Evolutionary conservation across 2,888 invertebrate genomes (phyloP).

Genomic region (Sinopyrophorus schimmeli): DNA sequence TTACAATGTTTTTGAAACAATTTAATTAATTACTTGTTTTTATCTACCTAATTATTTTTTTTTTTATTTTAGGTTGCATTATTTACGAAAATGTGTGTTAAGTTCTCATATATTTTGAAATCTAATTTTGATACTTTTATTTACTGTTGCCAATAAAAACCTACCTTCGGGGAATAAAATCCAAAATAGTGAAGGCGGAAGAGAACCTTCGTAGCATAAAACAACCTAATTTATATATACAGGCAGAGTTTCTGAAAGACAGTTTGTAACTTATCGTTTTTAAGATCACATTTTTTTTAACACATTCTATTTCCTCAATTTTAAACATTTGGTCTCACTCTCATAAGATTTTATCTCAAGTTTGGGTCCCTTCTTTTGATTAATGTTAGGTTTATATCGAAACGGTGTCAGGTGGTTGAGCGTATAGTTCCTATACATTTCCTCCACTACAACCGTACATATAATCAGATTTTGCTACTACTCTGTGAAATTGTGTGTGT

Average conservation of each 20-base stretch:
- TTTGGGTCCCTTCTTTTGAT: slow-evolving; percentile 37
- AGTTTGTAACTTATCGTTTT: slow-evolving; percentile 27
- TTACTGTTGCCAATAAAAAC: too few species aligned
- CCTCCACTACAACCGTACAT: slow-evolving; percentile 14
- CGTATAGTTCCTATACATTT: slow-evolving; percentile 19
- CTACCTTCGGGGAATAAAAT: too few species aligned
- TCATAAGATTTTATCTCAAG: slow-evolving; percentile 31
- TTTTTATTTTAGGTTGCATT: too few species aligned
- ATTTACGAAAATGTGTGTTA: too few species aligned
- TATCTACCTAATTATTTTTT: too few species aligned
- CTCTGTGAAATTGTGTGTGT: slow-evolving; percentile 26
- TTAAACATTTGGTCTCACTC: slow-evolving; percentile 17
- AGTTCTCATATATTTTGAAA: too few species aligned
- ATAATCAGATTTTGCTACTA: slow-evolving; percentile 26
- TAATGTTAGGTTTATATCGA: slow-evolving; percentile 39
- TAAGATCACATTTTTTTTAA: slow-evolving; percentile 20
- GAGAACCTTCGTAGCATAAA: slow-evolving; percentile 36
- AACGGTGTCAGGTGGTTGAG: slow-evolving; percentile 38
- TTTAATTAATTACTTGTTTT: too few species aligned
- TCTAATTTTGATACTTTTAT: too few species aligned
- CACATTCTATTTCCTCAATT: slow-evolving; percentile 26
- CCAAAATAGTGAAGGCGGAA: slow-evolving; percentile 18
- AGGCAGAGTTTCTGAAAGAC: slow-evolving; percentile 30
- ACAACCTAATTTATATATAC: slow-evolving; percentile 38
- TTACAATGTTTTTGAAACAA: too few species aligned